Conservation (phyloP, 2,113 vertebrate species). For the Telmatochromis sp. region DNA sequence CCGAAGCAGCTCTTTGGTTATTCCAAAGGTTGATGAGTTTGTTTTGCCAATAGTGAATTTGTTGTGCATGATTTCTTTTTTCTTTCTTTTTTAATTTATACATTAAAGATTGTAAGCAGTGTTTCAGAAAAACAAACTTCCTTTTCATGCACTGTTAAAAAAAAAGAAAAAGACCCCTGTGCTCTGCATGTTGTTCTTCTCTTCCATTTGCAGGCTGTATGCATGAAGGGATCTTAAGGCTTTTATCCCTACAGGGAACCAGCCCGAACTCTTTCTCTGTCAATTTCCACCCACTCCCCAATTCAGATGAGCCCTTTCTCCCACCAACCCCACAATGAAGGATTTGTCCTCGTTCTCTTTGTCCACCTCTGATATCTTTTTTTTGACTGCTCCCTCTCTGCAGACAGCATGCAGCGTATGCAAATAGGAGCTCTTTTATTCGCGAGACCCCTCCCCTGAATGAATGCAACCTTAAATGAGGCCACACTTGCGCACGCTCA, state of each 20-base stretch:
- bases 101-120: constrained; percentile 7
- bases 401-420: constrained; percentile 72
- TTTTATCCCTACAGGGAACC: constrained; percentile 71
- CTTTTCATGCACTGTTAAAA: constrained; percentile 40
- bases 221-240: constrained; percentile 58
- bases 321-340: constrained; percentile 65
- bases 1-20: background rate
- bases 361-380: constrained; percentile 70
- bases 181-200: constrained; percentile 57
- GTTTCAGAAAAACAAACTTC: constrained; percentile 62
- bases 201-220: constrained; percentile 64
- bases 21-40: background rate
- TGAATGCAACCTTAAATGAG: constrained; percentile 67
- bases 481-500: constrained; percentile 62
- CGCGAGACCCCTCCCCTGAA: constrained; percentile 49
- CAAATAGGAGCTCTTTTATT: constrained; percentile 66
- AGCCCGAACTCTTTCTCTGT: constrained; percentile 68
- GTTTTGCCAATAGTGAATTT: constrained; percentile 3
- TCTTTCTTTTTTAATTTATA: background rate
- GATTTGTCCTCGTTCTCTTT: constrained; percentile 70
- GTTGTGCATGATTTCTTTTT: background rate
- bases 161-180: constrained; percentile 26
- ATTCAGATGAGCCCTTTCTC: constrained; percentile 67
- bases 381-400: constrained; percentile 62
- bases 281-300: constrained; percentile 73